Conservation (phyloP, 2,113 vertebrate genomes). For the Pao palembangensis region DNA sequence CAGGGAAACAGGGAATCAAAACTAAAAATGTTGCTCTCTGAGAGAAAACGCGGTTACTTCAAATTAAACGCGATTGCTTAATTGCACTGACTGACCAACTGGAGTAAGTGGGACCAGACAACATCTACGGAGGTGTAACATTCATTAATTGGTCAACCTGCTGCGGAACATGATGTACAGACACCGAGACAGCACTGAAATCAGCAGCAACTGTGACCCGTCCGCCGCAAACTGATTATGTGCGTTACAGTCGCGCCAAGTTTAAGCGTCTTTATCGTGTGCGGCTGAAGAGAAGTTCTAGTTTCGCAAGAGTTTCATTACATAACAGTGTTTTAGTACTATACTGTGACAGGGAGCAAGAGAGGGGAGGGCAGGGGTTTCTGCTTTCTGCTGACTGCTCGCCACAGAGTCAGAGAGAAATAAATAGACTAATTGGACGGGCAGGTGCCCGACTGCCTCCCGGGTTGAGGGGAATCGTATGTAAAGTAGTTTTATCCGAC, state of each 20-base stretch:
- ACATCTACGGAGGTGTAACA: background rate
- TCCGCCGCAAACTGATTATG: background rate
- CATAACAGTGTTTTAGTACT: conserved; percentile 65
- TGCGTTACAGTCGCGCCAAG: background rate
- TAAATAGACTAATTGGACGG: conserved; percentile 26
- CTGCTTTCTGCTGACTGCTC: conserved; percentile 23
- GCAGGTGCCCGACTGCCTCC: conserved; percentile 15
- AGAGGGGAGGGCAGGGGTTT: background rate
- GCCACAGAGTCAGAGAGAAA: conserved; percentile 33
- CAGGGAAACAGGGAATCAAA: conserved; percentile 17
- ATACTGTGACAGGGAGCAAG: conserved; percentile 18
- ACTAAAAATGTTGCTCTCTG: conserved; percentile 1
- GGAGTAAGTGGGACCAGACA: background rate
- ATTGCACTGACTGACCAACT: too few species aligned
- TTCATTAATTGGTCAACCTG: background rate
- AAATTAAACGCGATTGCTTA: background rate
- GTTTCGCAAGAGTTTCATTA: conserved; percentile 70
- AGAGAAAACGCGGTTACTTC: conserved; percentile 3
- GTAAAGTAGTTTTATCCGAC: conserved; percentile 7
- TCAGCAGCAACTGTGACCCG: background rate
- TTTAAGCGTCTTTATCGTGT: conserved; percentile 22
- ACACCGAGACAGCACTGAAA: background rate
- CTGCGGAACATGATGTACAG: conserved; percentile 4
- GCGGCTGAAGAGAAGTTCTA: conserved; percentile 41
- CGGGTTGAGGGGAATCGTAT: background rate